These are phyloP conservation scores for Momotus momota DNA, from an alignment of 2,797 vertebrate genomes.

Conservation along the genomic window DNA sequence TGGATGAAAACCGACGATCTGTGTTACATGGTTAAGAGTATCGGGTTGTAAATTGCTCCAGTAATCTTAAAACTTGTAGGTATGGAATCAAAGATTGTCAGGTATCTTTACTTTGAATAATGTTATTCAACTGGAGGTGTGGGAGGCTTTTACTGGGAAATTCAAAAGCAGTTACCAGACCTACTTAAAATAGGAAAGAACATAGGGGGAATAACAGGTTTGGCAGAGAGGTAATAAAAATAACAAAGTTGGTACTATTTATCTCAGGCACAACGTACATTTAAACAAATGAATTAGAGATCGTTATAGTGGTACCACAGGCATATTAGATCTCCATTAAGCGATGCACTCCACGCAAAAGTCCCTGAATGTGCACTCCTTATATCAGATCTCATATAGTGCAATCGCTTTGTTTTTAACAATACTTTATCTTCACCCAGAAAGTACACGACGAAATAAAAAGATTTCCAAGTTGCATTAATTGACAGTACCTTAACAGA, in stretches of 20 bases:
- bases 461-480: background rate
- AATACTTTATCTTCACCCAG: background rate
- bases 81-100: background rate
- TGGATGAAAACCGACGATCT: background rate
- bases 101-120: background rate
- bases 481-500: constrained; percentile 91
- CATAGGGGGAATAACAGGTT: background rate
- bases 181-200: background rate
- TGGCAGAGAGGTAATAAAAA: background rate
- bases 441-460: background rate
- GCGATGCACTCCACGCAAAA: background rate
- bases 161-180: background rate
- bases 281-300: background rate
- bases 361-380: background rate
- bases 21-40: background rate
- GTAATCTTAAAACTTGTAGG: background rate
- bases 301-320: background rate
- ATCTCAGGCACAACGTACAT: background rate
- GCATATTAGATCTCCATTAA: background rate
- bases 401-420: background rate
- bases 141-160: background rate
- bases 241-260: background rate
- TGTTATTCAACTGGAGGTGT: background rate
- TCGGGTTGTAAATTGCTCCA: background rate
- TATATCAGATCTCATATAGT: background rate